Evolutionary conservation across 2,797 vertebrate genomes (phyloP).

Genomic region (Parauchenoglanis punctatus): DNA sequence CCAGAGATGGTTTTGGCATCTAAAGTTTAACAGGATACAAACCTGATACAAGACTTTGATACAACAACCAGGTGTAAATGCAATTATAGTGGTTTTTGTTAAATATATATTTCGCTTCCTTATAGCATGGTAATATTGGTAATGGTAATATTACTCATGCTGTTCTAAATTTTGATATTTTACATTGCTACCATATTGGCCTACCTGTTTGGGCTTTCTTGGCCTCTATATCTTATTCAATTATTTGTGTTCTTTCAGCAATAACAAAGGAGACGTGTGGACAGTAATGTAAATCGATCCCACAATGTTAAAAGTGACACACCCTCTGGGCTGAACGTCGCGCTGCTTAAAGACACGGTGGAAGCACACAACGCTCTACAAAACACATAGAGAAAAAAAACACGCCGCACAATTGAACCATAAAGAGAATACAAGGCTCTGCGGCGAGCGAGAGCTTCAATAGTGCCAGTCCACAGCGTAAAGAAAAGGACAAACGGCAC

Average conservation of each 20-base stretch:
- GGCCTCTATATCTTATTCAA: not conserved
- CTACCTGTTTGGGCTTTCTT: not conserved
- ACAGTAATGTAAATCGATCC: not conserved
- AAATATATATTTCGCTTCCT: slow-evolving; percentile 34
- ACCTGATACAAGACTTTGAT: slow-evolving; percentile 10
- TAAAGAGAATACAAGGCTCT: slow-evolving; percentile 61
- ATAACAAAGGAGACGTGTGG: not conserved
- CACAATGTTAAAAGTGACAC: slow-evolving; percentile 46
- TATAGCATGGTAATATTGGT: not conserved
- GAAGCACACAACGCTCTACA: slow-evolving; percentile 44
- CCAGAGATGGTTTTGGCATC: not conserved
- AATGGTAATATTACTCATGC: not conserved
- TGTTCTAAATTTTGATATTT: not conserved
- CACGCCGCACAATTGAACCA: slow-evolving; percentile 73
- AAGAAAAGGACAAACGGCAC: slow-evolving; percentile 71
- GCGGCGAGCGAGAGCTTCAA: slow-evolving; percentile 22
- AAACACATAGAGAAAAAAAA: slow-evolving; percentile 46
- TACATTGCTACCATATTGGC: not conserved
- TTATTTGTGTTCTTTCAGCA: not conserved
- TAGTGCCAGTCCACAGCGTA: slow-evolving; percentile 60
- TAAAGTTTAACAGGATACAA: slow-evolving; percentile 4
- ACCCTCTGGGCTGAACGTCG: slow-evolving; percentile 68
- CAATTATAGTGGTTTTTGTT: not conserved
- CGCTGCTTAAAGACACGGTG: slow-evolving; percentile 64
- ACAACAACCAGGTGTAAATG: slow-evolving; percentile 18